Conservation (phyloP, 1,140 invertebrate genomes). For the Pinna nobilis region DNA sequence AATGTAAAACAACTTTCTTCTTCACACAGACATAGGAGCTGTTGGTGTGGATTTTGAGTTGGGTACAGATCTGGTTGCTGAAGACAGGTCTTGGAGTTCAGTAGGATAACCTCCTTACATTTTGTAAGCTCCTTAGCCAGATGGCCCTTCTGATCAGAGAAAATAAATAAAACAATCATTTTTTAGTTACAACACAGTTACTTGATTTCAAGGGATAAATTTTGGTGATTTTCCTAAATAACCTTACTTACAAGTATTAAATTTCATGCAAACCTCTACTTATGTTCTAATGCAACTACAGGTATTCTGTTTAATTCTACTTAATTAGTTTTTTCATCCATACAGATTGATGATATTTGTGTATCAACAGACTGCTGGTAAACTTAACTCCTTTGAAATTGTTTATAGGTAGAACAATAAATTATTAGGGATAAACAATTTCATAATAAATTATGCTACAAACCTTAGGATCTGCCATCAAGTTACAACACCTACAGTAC, state of each 20-base stretch:
- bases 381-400: too few species aligned
- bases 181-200: background rate
- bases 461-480: constrained; percentile 36
- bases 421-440: too few species aligned
- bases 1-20: constrained; percentile 43
- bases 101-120: constrained; percentile 64
- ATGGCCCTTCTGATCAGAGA: background rate
- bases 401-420: too few species aligned
- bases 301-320: too few species aligned
- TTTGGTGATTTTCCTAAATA: background rate
- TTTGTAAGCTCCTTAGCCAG: constrained; percentile 41
- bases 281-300: too few species aligned
- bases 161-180: background rate
- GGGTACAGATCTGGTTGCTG: constrained; percentile 67
- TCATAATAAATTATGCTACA: too few species aligned
- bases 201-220: background rate
- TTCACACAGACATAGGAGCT: constrained; percentile 67
- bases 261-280: background rate
- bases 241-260: background rate
- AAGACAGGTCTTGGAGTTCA: constrained; percentile 67
- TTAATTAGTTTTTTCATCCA: too few species aligned
- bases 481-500: constrained; percentile 48
- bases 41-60: constrained; percentile 54
- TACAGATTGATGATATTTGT: too few species aligned
- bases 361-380: too few species aligned